Base-by-base conservation (phyloP, 2,888 invertebrate species). In the Empis stercorea region DNA sequence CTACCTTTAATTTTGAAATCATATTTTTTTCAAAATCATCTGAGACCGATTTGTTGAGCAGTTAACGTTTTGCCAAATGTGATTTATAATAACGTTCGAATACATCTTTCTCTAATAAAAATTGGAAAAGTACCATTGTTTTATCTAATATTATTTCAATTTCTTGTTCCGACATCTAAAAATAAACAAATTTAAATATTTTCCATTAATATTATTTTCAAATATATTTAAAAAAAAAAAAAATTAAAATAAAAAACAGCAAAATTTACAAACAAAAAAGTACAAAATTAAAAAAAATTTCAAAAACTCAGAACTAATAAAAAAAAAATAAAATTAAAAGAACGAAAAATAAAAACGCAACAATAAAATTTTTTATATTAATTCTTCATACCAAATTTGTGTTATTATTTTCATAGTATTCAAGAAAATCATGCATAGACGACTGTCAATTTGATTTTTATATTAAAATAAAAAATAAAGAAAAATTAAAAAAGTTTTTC, bases 11-110 rank as follows among this genome's bases (percentile, higher is more conserved):
- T 78, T 99, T 99, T 58, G 96, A 95, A 77, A 99, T 96, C 97
- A 99, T 97, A 70, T 95, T 96, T 71, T 99, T 99, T 73, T 99
- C 99, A 64, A 94, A 93, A 73, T 99, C 99, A 68, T 99, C 99
- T 6, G 96, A 96, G 53, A 95, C 94, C 51, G 96, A 96, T 73
- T 97, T 97, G 72, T 97, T 97, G 60, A 99, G 80, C 58, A 99
- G 76, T 55, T 99, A 78, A 55, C 99, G 81, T 71, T 99, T 96
- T 51, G 99, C 97, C 61, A 99, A 78, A 73, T 99, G 97, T 71
- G 97, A 96, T 68, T 99, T 99, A 72, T 99, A 99, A 71, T 99
- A 99, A 54, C 96, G 80, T 73, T 99, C 99, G 70, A 99, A 99
- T 43, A 99, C 95, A 70, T 99, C 99, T 70, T 99, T 99, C 69